These are phyloP conservation scores for Geotrypetes seraphini DNA, from an alignment of 2,797 vertebrate genomes.

Conservation along the genomic window DNA sequence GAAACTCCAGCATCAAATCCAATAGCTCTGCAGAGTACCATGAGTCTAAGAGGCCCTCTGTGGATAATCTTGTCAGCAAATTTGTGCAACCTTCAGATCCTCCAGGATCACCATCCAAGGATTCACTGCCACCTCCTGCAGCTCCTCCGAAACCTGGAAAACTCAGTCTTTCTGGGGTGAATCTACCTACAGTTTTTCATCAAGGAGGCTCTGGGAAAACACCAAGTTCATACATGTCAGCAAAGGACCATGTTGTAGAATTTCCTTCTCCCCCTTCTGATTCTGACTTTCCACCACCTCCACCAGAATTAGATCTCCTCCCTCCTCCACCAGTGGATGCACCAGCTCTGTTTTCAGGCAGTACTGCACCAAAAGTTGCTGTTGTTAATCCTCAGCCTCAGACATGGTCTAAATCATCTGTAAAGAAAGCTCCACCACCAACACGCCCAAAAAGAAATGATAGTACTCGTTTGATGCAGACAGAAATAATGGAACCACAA, in stretches of 20 bases:
- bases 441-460: slow-evolving; percentile 72
- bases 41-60: slow-evolving; percentile 71
- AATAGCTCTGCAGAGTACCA: slow-evolving; percentile 61
- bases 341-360: slow-evolving; percentile 58
- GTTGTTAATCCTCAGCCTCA: slow-evolving; percentile 89
- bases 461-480: slow-evolving; percentile 69
- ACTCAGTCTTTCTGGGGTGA: slow-evolving; percentile 67
- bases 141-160: slow-evolving; percentile 90
- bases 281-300: slow-evolving; percentile 75
- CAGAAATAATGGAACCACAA: slow-evolving; percentile 39
- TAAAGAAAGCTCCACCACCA: slow-evolving; percentile 79
- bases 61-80: slow-evolving; percentile 82
- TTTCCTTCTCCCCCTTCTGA: slow-evolving; percentile 82
- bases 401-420: slow-evolving; percentile 69
- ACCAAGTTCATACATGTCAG: slow-evolving; percentile 8
- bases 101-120: slow-evolving; percentile 68
- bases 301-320: slow-evolving; percentile 76
- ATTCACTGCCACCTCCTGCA: slow-evolving; percentile 53
- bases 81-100: slow-evolving; percentile 65
- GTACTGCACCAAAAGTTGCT: slow-evolving; percentile 68
- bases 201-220: slow-evolving; percentile 48
- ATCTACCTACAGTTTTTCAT: slow-evolving; percentile 65
- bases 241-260: slow-evolving; percentile 45
- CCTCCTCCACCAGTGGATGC: slow-evolving; percentile 72
- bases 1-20: slow-evolving; percentile 78